Conservation (phyloP, 2,888 invertebrate genomes). For the Sinelater perroti region DNA sequence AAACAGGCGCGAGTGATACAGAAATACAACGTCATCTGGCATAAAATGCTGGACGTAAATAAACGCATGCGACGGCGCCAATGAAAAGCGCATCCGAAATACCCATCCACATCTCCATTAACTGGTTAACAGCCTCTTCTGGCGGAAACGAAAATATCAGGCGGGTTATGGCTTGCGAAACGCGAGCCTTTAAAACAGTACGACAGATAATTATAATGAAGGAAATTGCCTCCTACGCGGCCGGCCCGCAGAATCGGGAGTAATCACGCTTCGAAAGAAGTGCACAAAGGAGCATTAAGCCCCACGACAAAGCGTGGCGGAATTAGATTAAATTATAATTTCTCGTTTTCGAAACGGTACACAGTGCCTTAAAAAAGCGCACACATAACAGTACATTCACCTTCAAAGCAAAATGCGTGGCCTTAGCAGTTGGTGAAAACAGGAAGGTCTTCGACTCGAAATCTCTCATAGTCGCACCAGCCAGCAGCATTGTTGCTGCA, state of each 20-base stretch:
- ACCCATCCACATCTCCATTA: too few species aligned
- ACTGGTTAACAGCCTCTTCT: too few species aligned
- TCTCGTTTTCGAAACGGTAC: conserved; percentile 19
- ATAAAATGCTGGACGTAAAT: too few species aligned
- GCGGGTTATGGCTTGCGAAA: too few species aligned
- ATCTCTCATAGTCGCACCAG: neutral
- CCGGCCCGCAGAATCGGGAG: conserved; percentile 11
- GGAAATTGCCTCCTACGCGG: conserved; percentile 21
- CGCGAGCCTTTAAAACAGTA: too few species aligned
- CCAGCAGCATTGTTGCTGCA: neutral
- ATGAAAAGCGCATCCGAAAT: too few species aligned
- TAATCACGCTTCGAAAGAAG: conserved; percentile 24
- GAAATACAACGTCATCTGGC: too few species aligned
- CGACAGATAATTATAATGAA: conserved; percentile 20
- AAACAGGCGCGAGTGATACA: too few species aligned
- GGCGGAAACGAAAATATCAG: too few species aligned
- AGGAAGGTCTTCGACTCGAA: conserved; percentile 1
- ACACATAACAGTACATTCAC: conserved; percentile 20
- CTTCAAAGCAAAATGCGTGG: conserved; percentile 5
- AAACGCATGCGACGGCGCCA: too few species aligned
- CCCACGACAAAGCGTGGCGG: conserved; percentile 18
- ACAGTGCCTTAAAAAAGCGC: conserved; percentile 8
- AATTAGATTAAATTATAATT: conserved; percentile 24
- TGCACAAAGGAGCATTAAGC: conserved; percentile 25
- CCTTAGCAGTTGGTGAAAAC: neutral